Evolutionary conservation across 1,140 invertebrate species (phyloP), one percentile per base, ranked within the genome.

Genomic region (Mizuhopecten yessoensis): DNA sequence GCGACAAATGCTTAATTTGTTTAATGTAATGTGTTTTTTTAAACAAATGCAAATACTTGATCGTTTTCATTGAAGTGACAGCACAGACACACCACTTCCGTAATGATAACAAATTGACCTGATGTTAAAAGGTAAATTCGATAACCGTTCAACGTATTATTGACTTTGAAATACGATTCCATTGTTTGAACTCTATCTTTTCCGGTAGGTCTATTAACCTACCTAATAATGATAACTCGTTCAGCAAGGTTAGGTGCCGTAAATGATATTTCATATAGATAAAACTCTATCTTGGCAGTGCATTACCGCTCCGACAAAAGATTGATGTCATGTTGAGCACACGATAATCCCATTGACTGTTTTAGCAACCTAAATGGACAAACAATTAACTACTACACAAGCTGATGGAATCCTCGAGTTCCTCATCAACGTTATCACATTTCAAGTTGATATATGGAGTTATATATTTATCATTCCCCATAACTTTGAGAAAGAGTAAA

Each of bases 161-260:
- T 75, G 57, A 75, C 57, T 29, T 75, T 75, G 57, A 75, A 75
- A 75, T 75, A 29, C 57, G 5, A 75, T 75, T 75, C 57, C 57
- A 75, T 75, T 75, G 1, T 75, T 23, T 75, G 5, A 1, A 75
- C 1, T 2, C 29, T 75, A 29, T 75, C 57, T 75, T 75, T 75
- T 75, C 57, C 57, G 57, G 57, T 75, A 29, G 17, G 3, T 75
- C 57, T 29, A 29, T 75, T 29, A 75, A 29, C 57, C 5, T 17
- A 5, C 23, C 57, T 75, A 29, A 75, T 75, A 29, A 75, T n/a
- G n/a, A 75, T 20, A 23, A 49, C 5, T 20, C 1, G 2, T 49
- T 29, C 57, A 75, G n/a, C 23, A 29, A 75, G 57, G 57, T 29
- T 7, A 75, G 23, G 57, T 75, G 57, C 2, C n/a, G 15, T 17